phyloP scores from a whole-genome alignment of 2,888 invertebrate species.

The Lasioglossum oenotherae region DNA sequence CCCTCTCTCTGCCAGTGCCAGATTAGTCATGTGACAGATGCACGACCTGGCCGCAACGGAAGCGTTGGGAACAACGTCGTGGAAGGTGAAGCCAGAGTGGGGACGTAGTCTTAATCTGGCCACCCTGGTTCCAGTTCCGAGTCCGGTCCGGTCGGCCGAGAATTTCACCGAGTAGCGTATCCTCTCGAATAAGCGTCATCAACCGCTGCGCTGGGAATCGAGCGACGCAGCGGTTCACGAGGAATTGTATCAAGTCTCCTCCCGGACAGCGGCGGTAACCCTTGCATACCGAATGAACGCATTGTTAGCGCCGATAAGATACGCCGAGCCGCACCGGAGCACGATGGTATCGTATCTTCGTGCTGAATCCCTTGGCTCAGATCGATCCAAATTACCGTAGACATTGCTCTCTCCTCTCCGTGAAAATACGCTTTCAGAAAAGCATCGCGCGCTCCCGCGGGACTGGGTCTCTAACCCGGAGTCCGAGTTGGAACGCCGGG shows the following conservation, averaged over 20 bases:
- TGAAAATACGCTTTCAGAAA: neutral
- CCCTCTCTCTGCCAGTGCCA: too few species aligned
- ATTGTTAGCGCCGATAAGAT: constrained; percentile 44
- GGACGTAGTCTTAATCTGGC: too few species aligned
- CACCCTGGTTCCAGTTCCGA: neutral
- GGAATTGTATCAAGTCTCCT: constrained; percentile 59
- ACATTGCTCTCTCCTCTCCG: neutral
- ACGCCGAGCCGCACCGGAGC: constrained; percentile 1
- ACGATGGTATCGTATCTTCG: neutral
- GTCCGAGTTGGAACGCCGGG: neutral
- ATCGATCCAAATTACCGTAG: constrained; percentile 3
- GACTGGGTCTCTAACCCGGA: neutral
- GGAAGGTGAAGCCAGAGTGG: too few species aligned
- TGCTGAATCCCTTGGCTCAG: neutral
- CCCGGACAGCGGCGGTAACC: constrained; percentile 56
- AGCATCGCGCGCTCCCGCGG: neutral
- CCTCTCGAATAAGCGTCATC: neutral
- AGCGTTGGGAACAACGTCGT: too few species aligned
- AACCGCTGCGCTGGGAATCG: neutral
- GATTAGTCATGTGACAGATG: too few species aligned
- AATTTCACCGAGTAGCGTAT: neutral
- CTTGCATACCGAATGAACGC: constrained; percentile 67
- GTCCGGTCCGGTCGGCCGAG: neutral
- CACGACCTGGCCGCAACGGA: too few species aligned
- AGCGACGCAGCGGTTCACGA: constrained; percentile 18